phyloP scores from a whole-genome alignment of 1,140 invertebrate genomes.

The Lepidurus arcticus region DNA sequence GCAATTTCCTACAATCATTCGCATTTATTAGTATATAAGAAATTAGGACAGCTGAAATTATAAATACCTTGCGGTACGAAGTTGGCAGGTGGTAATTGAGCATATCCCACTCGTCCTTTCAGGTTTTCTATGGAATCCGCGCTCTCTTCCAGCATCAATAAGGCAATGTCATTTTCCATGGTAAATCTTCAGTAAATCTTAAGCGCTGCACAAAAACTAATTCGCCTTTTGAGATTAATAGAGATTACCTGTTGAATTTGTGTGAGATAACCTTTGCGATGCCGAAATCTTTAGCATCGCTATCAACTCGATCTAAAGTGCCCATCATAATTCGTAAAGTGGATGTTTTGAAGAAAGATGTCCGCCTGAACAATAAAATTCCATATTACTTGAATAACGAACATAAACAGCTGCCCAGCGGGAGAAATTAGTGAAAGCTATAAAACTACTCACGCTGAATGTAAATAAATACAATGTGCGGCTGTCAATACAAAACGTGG shows the following conservation, averaged over 20 bases:
- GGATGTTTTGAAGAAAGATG: background rate
- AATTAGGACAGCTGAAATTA: background rate
- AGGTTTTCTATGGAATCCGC: background rate
- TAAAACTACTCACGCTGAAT: background rate
- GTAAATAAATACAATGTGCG: background rate
- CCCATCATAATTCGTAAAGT: background rate
- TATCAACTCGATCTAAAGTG: background rate
- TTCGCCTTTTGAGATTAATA: background rate
- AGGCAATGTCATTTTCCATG: background rate
- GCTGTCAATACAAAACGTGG: background rate
- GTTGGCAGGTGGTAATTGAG: background rate
- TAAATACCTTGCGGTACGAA: background rate
- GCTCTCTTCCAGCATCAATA: background rate
- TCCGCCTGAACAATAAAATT: constrained; percentile 9
- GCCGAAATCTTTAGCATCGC: background rate
- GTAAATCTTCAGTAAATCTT: background rate
- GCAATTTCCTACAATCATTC: background rate
- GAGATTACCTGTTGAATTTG: background rate
- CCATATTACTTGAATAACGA: background rate
- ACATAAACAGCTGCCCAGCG: background rate
- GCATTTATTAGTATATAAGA: no score
- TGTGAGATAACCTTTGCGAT: background rate
- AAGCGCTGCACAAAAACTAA: background rate
- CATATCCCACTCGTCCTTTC: background rate
- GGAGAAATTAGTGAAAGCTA: background rate